Evolutionary conservation across 2,888 invertebrate genomes (phyloP).

Genomic region (Dolomedes plantarius): DNA sequence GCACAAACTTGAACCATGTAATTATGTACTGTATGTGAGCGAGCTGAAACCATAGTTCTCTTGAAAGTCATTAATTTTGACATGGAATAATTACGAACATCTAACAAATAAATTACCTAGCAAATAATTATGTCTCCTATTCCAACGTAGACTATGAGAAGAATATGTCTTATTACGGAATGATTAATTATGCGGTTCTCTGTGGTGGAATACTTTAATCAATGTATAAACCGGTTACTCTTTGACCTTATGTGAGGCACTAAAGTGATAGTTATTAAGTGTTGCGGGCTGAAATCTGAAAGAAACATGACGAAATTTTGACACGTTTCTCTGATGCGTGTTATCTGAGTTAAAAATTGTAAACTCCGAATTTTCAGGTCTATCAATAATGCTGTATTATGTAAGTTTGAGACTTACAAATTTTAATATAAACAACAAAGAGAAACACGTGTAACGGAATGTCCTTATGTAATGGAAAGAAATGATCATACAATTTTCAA

Average conservation of each 20-base stretch:
- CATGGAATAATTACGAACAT: conserved; percentile 39
- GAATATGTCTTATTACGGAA: conserved; percentile 48
- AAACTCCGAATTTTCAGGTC: too few relatives aligned
- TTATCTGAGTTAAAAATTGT: too few relatives aligned
- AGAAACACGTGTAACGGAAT: too few relatives aligned
- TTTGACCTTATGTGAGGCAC: not conserved
- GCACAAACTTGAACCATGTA: conserved; percentile 47
- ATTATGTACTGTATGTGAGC: conserved; percentile 28
- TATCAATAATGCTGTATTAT: not conserved
- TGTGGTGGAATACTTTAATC: conserved; percentile 45
- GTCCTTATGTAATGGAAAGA: too few relatives aligned
- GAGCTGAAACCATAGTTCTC: conserved; percentile 43
- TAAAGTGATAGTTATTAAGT: not conserved
- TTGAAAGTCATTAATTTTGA: conserved; percentile 44
- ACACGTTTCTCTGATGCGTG: too few relatives aligned
- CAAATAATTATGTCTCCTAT: conserved; percentile 64
- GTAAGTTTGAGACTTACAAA: not conserved
- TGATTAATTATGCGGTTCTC: conserved; percentile 46
- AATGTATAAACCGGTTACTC: conserved; percentile 35
- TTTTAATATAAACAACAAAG: not conserved
- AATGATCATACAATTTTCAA: too few relatives aligned
- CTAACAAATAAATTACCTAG: conserved; percentile 43
- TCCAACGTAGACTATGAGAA: conserved; percentile 37
- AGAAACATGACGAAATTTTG: too few relatives aligned
- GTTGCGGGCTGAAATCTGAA: too few relatives aligned